Percentiles rank a stretch among this genome's conserved stretches.
These are phyloP conservation scores for Picus viridis DNA, from an alignment of 2,797 vertebrate genomes.

Conservation along the genomic window DNA sequence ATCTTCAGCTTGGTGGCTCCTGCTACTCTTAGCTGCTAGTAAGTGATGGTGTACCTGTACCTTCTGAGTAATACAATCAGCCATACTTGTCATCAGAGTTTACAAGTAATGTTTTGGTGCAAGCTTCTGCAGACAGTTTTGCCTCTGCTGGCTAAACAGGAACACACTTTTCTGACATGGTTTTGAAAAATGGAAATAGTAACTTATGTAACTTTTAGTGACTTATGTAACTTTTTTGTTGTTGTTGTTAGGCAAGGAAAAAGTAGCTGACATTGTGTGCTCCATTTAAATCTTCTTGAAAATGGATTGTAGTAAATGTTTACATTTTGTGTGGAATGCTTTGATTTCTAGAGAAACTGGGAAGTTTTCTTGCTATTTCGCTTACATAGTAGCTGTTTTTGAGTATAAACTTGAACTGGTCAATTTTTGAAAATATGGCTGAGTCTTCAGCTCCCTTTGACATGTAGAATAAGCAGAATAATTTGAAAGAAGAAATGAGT, in stretches of 20 bases:
- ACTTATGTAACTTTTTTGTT: neutral
- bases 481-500: neutral
- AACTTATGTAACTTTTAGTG: neutral
- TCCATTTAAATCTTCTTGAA: neutral
- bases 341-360: neutral
- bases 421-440: neutral
- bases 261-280: neutral
- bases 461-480: neutral
- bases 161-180: neutral
- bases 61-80: neutral
- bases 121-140: neutral
- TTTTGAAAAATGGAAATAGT: neutral
- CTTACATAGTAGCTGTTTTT: neutral
- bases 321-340: neutral
- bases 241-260: neutral
- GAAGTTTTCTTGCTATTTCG: neutral
- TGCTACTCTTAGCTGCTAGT: neutral
- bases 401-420: neutral
- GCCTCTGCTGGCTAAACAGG: neutral
- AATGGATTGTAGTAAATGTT: neutral
- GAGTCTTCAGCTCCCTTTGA: neutral
- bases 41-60: neutral
- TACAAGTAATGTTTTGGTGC: neutral
- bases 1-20: neutral
- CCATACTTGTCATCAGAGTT: neutral